Percentiles rank a stretch among this genome's conserved stretches.
These are phyloP conservation scores for Athalia rosae DNA, from an alignment of 2,888 invertebrate species.

Conservation along the genomic window DNA sequence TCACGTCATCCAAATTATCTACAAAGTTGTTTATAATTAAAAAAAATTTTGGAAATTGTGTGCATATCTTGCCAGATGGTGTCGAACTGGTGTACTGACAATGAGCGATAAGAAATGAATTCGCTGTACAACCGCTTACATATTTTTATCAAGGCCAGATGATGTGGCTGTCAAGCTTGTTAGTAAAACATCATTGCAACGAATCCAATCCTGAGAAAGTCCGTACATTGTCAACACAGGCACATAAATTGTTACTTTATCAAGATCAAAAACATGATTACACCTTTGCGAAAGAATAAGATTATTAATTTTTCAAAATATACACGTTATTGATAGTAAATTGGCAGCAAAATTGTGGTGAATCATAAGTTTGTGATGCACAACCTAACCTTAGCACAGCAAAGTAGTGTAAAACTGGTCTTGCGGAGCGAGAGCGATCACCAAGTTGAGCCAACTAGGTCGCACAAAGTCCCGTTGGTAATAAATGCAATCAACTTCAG, in stretches of 20 bases:
- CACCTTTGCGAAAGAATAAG: background rate
- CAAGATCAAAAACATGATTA: background rate
- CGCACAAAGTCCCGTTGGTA: too few species aligned
- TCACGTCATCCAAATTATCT: background rate
- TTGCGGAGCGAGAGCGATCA: constrained; percentile 39
- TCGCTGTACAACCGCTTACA: constrained; percentile 53
- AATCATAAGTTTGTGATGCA: constrained; percentile 37
- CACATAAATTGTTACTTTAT: background rate
- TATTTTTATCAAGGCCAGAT: constrained; percentile 62
- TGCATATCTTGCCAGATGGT: constrained; percentile 31
- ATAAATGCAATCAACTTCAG: too few species aligned
- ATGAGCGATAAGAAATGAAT: constrained; percentile 52
- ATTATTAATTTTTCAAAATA: background rate
- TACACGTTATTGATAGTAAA: background rate
- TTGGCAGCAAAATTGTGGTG: background rate
- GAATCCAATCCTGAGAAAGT: constrained; percentile 35
- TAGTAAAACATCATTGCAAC: constrained; percentile 34
- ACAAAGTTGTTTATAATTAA: background rate
- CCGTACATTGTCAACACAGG: too few species aligned
- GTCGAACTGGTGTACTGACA: constrained; percentile 41
- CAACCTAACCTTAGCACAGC: constrained; percentile 32
- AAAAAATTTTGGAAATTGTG: too few species aligned
- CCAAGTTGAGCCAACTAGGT: background rate
- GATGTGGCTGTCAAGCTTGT: constrained; percentile 57
- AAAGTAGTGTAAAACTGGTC: constrained; percentile 24